Evolutionary conservation across 2,888 invertebrate genomes (phyloP), one percentile per base, ranked within the genome.

Genomic region (Phaedon cochleariae): DNA sequence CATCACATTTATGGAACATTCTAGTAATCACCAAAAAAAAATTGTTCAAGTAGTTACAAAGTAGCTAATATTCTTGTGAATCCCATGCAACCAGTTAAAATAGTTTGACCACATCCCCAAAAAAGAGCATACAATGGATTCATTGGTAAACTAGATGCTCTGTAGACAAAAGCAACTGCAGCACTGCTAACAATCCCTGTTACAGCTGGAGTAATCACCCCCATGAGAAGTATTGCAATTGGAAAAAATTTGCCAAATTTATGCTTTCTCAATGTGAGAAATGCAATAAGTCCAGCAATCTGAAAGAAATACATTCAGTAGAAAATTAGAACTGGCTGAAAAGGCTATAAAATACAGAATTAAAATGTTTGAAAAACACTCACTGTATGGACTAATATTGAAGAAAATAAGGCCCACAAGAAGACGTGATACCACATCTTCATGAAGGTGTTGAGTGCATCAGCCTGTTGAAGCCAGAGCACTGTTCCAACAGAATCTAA

Each of bases 381-480:
- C 77, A 84, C 84, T 59, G 91, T 92, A 84, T 97, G 97, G 73
- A 97, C 94, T 81, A 97, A 90, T 79, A 97, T 89, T 57, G 97
- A 97, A 12, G 97, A 97, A 83, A 96, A 94, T 79, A 97, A 86
- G 66, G 95, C 95, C 96, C 97, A 97, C 78, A 97, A 86, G 85
- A 97, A 97, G 82, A 97, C 92, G 81, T 96, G 94, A 84, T 96
- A 97, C 97, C 97, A 97, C 93, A 97, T 97, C 85, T 96, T 96
- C 86, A 90, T 86, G 87, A 93, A 90, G 67, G 90, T 90, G 81
- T 89, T 88, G 73, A 91, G 85, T 63, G 88, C 78, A 73, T 81
- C 81, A 59, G 77, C 75, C 70, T 82, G 80, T 69, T 81, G 80
- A 48, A 82, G 74, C 77, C 81, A 79, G 70, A 83, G 76, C 74